A percentile compares a stretch with the other conserved stretches of the same genome.
Evolutionary conservation across 2,113 vertebrate species (phyloP).

Genomic region (Terrapene triunguis): DNA sequence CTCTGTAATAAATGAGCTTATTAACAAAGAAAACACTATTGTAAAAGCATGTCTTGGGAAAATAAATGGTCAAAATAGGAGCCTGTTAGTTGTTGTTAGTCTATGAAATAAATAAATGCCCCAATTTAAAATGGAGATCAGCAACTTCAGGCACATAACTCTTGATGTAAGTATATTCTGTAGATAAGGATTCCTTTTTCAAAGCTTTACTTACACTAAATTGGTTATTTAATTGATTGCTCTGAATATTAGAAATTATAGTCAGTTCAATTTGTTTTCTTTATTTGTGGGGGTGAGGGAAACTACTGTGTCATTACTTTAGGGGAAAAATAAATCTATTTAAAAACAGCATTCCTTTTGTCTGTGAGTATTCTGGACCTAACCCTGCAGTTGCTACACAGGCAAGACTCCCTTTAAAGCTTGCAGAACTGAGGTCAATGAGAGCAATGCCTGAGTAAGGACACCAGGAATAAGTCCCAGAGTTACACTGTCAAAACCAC

Average conservation of each 20-base stretch:
- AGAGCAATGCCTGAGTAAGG: background rate
- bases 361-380: background rate
- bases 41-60: background rate
- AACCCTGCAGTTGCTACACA: background rate
- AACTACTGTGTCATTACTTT: background rate
- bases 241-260: slow-evolving; percentile 10
- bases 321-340: background rate
- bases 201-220: background rate
- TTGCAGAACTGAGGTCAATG: background rate
- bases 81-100: background rate
- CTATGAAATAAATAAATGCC: background rate
- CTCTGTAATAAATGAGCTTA: background rate
- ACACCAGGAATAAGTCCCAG: background rate
- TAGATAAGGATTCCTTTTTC: background rate
- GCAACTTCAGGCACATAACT: background rate
- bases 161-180: background rate
- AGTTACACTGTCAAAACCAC: background rate
- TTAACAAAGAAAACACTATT: background rate
- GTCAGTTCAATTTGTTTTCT: background rate
- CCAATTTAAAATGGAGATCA: background rate
- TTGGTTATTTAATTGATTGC: background rate
- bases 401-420: background rate
- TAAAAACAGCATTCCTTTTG: background rate
- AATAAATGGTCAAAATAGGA: background rate
- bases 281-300: background rate